phyloP scores from a whole-genome alignment of 2,113 vertebrate species.

The Diadophis punctatus region DNA sequence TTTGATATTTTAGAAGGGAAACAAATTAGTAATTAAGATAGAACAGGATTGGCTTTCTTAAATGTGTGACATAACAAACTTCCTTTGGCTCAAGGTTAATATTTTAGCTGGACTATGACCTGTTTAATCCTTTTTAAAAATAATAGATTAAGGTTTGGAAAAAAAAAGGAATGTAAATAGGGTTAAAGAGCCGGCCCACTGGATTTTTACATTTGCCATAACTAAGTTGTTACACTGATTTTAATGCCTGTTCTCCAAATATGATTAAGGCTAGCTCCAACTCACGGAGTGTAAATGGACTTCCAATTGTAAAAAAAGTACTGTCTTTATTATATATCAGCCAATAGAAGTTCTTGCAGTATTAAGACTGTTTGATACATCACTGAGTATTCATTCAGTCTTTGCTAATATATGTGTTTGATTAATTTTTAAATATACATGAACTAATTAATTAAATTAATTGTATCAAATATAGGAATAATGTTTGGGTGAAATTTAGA shows the following conservation, averaged over 20 bases:
- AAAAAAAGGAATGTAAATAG: not conserved
- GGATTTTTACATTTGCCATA: not conserved
- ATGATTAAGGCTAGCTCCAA: not conserved
- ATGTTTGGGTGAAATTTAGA: not conserved
- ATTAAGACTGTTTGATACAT: not conserved
- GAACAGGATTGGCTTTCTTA: not conserved
- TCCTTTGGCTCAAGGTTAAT: not conserved
- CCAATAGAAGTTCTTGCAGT: not conserved
- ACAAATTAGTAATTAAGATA: constrained; percentile 66
- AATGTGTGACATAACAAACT: not conserved
- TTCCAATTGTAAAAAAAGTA: not conserved
- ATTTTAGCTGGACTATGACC: not conserved
- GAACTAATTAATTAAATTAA: no score
- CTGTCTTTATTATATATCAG: not conserved
- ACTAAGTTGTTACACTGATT: not conserved
- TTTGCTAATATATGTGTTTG: not conserved
- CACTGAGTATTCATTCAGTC: not conserved
- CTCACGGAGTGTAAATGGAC: not conserved
- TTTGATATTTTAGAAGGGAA: constrained; percentile 86
- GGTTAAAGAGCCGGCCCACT: not conserved
- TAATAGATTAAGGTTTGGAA: not conserved
- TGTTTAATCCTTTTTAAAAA: not conserved
- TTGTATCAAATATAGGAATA: not conserved
- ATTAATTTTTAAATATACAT: not conserved
- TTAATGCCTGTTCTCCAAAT: not conserved